Evolutionary conservation across 2,797 vertebrate genomes (phyloP).

Genomic region (Pipistrellus nathusii): DNA sequence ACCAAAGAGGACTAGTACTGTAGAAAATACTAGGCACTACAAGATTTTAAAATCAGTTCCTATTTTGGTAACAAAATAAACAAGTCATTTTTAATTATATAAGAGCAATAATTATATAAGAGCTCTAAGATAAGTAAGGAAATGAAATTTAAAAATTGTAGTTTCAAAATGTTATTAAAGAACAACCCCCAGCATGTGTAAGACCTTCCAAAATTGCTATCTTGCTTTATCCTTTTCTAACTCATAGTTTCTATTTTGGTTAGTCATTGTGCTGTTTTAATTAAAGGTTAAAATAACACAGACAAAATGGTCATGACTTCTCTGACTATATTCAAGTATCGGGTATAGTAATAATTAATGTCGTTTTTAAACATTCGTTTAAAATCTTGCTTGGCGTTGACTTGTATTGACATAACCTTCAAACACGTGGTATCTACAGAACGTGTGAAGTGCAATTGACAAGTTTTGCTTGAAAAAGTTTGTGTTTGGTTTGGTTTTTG

Average conservation of each 20-base stretch:
- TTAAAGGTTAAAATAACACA: not conserved
- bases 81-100: no score
- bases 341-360: no score
- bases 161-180: not conserved
- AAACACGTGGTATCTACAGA: no score
- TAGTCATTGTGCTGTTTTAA: not conserved
- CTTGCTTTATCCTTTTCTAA: constrained; percentile 23
- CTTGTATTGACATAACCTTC: no score
- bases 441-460: no score
- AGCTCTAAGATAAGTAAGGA: not conserved
- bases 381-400: no score
- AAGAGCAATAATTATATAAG: not conserved
- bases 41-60: not conserved
- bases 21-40: not conserved
- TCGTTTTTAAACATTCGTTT: no score
- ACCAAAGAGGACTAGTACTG: not conserved
- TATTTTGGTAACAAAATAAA: not conserved
- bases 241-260: not conserved
- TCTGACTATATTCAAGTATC: constrained; percentile 1
- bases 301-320: not conserved
- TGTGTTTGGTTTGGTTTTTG: no score
- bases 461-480: no score
- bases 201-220: not conserved
- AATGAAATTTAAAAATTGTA: not conserved
- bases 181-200: not conserved